Evolutionary conservation across 2,113 vertebrate genomes (phyloP), one percentile per base, ranked within the genome.

Genomic region (Struthio camelus): DNA sequence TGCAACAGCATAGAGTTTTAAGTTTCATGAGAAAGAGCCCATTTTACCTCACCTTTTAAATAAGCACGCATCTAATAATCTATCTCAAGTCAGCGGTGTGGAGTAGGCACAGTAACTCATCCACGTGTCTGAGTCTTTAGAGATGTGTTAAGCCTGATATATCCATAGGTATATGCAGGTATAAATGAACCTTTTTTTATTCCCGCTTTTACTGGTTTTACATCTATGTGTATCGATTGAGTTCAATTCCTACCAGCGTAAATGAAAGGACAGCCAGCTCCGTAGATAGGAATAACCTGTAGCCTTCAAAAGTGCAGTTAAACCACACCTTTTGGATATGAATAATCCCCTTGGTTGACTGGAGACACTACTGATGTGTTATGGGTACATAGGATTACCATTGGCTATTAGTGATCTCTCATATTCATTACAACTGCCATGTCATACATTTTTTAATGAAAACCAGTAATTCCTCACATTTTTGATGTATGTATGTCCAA

Each of bases 61-160:
- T 48, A 79, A 48, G 8, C 0, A 0, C 27, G 48, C 1, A 2
- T 50, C 25, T 40, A 79, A 67, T 59, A 28, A 64, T 7, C 6
- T 36, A 5, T 54, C 30, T 28, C 24, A 77, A 51, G 13, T 48
- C 38, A 30, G 14, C 14, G 16, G 19, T 46, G 30, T 15, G 27
- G 11, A 40, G 36, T 19, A 67, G 13, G 38, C 17, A 17, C 11
- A 8, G 14, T 34, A 70, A 71, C 2, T 61, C 62, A n/a, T 40
- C 27, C 22, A 64, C 34, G 9, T 83, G 15, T 44, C 59, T 77
- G 8, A 91, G 66, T 11, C 4, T 13, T 70, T 22, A 70, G 44
- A 70, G 67, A n/a, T 14, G 23, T 38, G 6, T 56, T 65, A 70
- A 6, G 8, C 27, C n/a, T 40, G 69, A 51, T 25, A 36, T 16